These are phyloP conservation scores for Lithobates pipiens DNA, from an alignment of 2,797 vertebrate species.

Conservation along the genomic window DNA sequence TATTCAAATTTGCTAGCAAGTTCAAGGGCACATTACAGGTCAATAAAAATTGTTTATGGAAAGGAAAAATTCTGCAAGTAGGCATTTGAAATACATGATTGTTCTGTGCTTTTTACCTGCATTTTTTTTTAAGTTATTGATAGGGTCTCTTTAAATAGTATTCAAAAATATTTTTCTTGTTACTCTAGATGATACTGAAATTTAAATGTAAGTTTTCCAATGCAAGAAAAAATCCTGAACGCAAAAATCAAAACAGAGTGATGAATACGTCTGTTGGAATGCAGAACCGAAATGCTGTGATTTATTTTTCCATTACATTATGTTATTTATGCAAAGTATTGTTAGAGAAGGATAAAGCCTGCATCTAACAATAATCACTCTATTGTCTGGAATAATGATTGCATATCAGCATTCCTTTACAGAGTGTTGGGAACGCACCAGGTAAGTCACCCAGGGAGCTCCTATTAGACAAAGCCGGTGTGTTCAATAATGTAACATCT, in stretches of 20 bases:
- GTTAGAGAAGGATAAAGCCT: background rate
- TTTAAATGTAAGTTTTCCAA: no score
- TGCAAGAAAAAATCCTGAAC: no score
- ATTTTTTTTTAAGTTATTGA: no score
- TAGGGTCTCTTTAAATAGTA: no score
- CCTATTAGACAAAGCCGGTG: slow-evolving; percentile 3
- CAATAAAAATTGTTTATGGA: no score
- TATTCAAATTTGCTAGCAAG: no score
- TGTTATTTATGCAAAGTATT: background rate
- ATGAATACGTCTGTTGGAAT: background rate
- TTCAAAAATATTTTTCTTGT: background rate
- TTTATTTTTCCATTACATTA: background rate
- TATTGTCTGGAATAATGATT: background rate
- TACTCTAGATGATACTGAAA: no score
- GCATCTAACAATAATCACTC: background rate
- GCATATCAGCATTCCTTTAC: background rate
- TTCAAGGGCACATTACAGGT: no score
- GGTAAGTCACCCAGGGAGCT: background rate
- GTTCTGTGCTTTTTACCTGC: no score
- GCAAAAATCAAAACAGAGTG: background rate
- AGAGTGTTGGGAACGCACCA: background rate
- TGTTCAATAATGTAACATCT: slow-evolving; percentile 6
- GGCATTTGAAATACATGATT: no score
- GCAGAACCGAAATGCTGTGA: background rate
- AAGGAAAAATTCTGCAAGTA: no score